Evolutionary conservation across 2,888 invertebrate species (phyloP).

Genomic region (Metalampra italica): DNA sequence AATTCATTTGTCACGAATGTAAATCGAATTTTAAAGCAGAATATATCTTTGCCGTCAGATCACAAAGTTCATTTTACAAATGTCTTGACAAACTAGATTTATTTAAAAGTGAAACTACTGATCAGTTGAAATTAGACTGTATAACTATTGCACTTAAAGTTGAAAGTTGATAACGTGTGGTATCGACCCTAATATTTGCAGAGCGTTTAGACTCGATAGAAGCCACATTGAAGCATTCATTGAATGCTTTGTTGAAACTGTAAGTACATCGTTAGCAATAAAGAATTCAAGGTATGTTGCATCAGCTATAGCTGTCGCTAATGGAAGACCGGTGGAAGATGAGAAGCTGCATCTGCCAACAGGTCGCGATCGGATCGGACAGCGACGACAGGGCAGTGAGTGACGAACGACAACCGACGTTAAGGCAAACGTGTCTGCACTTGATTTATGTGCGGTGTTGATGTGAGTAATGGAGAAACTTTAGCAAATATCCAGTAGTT

Average conservation of each 20-base stretch:
- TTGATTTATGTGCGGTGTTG: constrained; percentile 3
- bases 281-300: no score
- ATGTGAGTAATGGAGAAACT: neutral
- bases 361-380: constrained; percentile 7
- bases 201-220: neutral
- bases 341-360: constrained; percentile 18
- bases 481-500: no score
- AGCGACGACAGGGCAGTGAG: constrained; percentile 13
- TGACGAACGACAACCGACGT: constrained; percentile 14
- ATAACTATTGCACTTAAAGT: neutral
- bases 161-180: neutral
- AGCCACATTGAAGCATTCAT: neutral
- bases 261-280: no score
- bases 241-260: no score
- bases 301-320: no score
- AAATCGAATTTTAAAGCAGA: neutral
- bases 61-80: constrained; percentile 12
- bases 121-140: constrained; percentile 4
- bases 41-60: constrained; percentile 7
- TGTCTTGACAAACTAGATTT: neutral
- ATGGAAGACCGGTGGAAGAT: constrained; percentile 7
- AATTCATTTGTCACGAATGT: neutral
- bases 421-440: constrained; percentile 1
- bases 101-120: constrained; percentile 9
- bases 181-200: no score